Base-by-base conservation (phyloP, 2,888 invertebrate genomes). In the Cetonia aurata region DNA sequence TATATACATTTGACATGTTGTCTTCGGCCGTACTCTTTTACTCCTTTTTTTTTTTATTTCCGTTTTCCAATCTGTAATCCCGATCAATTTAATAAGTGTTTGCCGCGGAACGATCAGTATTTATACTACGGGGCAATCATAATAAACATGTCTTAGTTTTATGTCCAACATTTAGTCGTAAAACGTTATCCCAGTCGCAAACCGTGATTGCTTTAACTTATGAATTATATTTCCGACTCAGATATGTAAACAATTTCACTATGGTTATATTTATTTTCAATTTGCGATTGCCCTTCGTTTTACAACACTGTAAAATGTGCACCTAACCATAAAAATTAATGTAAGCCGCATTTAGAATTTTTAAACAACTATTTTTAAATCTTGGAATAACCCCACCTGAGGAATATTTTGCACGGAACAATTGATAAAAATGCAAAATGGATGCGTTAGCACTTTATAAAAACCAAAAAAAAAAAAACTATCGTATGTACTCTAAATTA, bases 121-220 rank as follows among this genome's bases (percentile, higher is more conserved):
- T 80, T 79, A 77, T 76, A 77, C 76, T 77, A 72, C 74, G 72
- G 74, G 65, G 79, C 79, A 80, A 79, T 79, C 79, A 79, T 78
- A 80, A 80, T 80, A 79, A 80, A 80, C 79, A 76, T 75, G 77
- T 79, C 78, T 77, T 75, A 70, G 76, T 79, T 79, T 80, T 77
- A 79, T 75, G 77, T 75, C 75, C 72, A 75, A 74, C 77, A 78
- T 79, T 78, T 76, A 75, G 77, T 76, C 77, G 76, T 79, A 79
- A 80, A 80, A 79, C 70, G 73, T 71, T 72, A 76, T 74, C 73
- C 74, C 75, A 74, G 75, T 75, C 75, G 72, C 75, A 75, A 75
- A 75, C 75, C 73, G 68, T 73, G 75, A 77, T 75, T 76, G 75
- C 76, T 67, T 76, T 76, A 73, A 74, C 75, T 74, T 74, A 73